Evolutionary conservation across 1,140 invertebrate genomes (phyloP).

Genomic region (Pseudomyrmex sp.): DNA sequence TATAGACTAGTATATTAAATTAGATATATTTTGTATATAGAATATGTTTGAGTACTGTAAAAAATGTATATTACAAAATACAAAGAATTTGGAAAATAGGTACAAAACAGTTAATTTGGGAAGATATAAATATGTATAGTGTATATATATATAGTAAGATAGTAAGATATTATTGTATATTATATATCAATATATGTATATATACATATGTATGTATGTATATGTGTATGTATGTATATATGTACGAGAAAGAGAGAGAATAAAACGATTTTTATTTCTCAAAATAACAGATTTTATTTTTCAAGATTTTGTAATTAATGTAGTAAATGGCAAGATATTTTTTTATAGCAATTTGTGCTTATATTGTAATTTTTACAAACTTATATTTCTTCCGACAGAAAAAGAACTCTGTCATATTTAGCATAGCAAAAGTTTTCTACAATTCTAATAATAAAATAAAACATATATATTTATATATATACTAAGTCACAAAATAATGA

Average conservation of each 20-base stretch:
- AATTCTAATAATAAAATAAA: neutral
- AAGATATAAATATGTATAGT: neutral
- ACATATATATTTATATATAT: neutral
- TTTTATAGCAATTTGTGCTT: neutral
- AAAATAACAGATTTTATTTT: constrained; percentile 29
- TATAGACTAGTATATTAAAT: constrained; percentile 68
- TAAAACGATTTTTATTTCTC: neutral
- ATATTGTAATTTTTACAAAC: constrained; percentile 28
- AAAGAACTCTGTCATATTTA: too few relatives aligned
- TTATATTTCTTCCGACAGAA: neutral
- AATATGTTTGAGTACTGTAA: too few relatives aligned
- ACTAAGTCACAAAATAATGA: neutral
- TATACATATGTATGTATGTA: too few relatives aligned
- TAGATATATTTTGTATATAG: constrained; percentile 17
- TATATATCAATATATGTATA: too few relatives aligned
- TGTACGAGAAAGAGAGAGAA: neutral
- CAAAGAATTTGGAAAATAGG: too few relatives aligned
- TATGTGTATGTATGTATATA: too few relatives aligned
- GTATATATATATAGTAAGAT: neutral
- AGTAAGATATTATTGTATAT: neutral
- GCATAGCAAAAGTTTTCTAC: too few relatives aligned
- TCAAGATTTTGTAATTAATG: neutral
- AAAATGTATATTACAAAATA: too few relatives aligned
- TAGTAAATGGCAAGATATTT: constrained; percentile 17
- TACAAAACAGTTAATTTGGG: too few relatives aligned